Evolutionary conservation across 1,140 invertebrate species (phyloP), one percentile per base, ranked within the genome.

Genomic region (Cotesia glomerata): DNA sequence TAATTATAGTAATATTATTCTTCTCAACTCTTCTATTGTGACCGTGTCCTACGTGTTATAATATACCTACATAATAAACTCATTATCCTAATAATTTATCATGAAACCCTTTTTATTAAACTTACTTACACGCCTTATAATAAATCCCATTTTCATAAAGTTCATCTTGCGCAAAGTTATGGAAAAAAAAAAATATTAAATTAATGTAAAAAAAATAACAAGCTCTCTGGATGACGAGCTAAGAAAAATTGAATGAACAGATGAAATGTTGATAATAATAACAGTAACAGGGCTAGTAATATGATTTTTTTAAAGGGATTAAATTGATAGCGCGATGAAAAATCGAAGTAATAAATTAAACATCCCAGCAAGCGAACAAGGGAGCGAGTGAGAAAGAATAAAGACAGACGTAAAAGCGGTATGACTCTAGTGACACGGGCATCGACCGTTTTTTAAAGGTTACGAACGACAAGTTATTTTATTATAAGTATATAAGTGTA

Each of bases 391-490:
- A 59, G 59, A 71, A 59, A 67, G 58, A 66, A 77, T 75, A 26
- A 78, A 52, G 75, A 80, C 75, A 80, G 76, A 78, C 77, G 77
- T 75, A 80, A 78, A 76, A 45, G 11, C 39, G 39, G 39, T 45
- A 45, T 45, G 39, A 45, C 39, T 45, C 75, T 77, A 79, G 75
- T 74, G 78, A 79, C 75, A 79, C 79, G 78, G 79, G 74, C 77
- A 80, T 79, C 79, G 79, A 80, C 77, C 79, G 79, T 61, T 74
- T 74, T 69, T 73, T 80, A 80, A 82, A 82, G 80, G 80, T 82
- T 82, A 80, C 77, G 76, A 78, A 76, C 78, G 77, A 77, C 74
- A 71, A 76, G 61, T 75, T 76, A 66, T 68, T 75, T 72, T 71
- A 66, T 52, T 71, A 9, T 18, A 18, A 26, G 26, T 62, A 63